Percentiles rank a stretch among this genome's conserved stretches.
Evolutionary conservation across 2,113 vertebrate genomes (phyloP).

Genomic region (Ceyx cyanopectus): DNA sequence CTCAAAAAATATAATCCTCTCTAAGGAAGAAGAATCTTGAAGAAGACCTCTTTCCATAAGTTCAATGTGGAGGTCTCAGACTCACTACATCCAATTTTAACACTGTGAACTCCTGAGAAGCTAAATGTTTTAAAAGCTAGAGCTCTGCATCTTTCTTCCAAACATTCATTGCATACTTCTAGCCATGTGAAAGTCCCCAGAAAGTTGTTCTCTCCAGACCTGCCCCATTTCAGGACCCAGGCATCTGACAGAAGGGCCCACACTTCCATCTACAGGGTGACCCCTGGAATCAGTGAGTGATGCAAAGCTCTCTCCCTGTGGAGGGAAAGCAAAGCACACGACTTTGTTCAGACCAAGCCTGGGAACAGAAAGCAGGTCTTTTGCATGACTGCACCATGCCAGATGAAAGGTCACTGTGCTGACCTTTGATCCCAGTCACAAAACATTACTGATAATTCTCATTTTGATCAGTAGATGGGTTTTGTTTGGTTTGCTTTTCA

Average conservation of each 20-base stretch:
- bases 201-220: not conserved
- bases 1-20: not conserved
- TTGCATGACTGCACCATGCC: not conserved
- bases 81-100: not conserved
- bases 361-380: constrained; percentile 39
- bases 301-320: not conserved
- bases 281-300: not conserved
- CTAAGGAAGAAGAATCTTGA: not conserved
- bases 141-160: not conserved
- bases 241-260: not conserved
- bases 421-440: constrained; percentile 11
- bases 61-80: not conserved
- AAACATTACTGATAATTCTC: constrained; percentile 8
- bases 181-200: not conserved
- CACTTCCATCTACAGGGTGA: not conserved
- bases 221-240: not conserved
- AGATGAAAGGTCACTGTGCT: not conserved
- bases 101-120: too few relatives aligned
- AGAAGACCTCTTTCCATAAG: not conserved
- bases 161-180: not conserved
- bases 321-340: not conserved
- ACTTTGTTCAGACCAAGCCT: constrained; percentile 9
- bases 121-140: not conserved
- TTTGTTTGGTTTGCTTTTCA: not conserved
- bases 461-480: not conserved